Evolutionary conservation across 2,797 vertebrate species (phyloP).

Genomic region (Galagoides demidoff): DNA sequence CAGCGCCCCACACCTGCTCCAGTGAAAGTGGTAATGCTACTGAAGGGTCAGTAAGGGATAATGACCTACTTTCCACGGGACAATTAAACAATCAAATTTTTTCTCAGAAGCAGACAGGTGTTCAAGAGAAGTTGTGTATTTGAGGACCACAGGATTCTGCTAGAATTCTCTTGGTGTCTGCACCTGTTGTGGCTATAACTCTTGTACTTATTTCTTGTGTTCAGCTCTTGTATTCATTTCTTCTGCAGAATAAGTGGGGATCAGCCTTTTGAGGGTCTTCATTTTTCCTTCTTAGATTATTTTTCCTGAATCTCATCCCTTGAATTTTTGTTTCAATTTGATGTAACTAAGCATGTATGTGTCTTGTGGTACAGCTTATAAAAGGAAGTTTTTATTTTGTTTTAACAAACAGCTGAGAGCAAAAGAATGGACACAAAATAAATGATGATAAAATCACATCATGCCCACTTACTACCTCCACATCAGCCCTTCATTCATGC

Average conservation of each 20-base stretch:
- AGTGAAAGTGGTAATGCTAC: not conserved
- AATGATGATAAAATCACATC: not conserved
- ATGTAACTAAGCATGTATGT: not conserved
- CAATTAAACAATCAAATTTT: not conserved
- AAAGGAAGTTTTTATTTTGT: not conserved
- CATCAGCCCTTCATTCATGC: not conserved
- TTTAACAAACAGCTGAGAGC: not conserved
- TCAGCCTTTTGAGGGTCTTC: not conserved
- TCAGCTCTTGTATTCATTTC: not conserved
- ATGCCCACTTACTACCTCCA: not conserved
- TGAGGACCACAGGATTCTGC: not conserved
- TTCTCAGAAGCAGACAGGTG: not conserved
- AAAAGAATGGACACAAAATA: not conserved
- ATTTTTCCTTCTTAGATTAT: not conserved
- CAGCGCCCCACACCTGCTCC: not conserved
- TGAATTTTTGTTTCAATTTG: not conserved
- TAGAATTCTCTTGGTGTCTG: accelerated
- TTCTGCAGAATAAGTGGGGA: not conserved
- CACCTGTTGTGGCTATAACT: accelerated
- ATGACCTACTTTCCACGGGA: not conserved
- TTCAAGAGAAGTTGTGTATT: too few species aligned
- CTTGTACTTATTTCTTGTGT: not conserved
- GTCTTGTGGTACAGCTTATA: not conserved
- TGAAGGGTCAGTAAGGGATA: too few species aligned
- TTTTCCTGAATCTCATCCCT: not conserved